Base-by-base conservation (phyloP, 2,888 invertebrate species). In the Cynaeus angustus region DNA sequence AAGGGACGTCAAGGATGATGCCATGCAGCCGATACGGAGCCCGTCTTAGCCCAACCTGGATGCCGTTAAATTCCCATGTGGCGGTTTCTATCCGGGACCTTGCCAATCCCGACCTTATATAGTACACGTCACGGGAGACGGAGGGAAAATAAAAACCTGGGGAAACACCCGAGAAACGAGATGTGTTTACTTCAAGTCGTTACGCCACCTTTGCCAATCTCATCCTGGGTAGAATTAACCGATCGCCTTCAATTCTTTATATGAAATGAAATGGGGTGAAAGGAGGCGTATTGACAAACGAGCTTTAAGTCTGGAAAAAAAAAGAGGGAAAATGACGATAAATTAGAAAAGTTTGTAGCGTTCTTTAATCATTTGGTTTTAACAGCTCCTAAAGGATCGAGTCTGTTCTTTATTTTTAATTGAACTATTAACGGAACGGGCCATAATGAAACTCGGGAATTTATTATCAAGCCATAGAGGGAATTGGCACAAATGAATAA, bases 1-100 rank as follows among this genome's bases (percentile, higher is more conserved):
- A 9, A 14, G 72, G 72, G 72, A 70, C 45, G 65, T 59, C 46
- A 45, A 14, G 46, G 61, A 62, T 45, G 62, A 53, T 45, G 55
- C 33, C 33, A 59, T 52, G 59, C 38, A 45, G 21, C 30, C 28
- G 50, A 50, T 33, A 55, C 26, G 65, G 30, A 21, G 48, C 28
- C 48, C 48, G 48, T 48, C 26, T 48, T 13, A 9, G 41, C 38
- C 43, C 41, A 41, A 37, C 38, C 41, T 48, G 38, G 53, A 53
- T 53, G 52, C 52, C 52, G 6, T 10, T 13, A 14, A 53, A 48
- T 48, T 62, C 62, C 50, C 62, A 50, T 9, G 62, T 12, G 62
- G 38, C 45, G 46, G 59, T 45, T 56, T 45, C 59, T 59, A 59
- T 45, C 33, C 45, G 43, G 56, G 56, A 28, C 56, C 30, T 21